Conservation (phyloP, 2,113 vertebrate species). For the Stercorarius parasiticus region DNA sequence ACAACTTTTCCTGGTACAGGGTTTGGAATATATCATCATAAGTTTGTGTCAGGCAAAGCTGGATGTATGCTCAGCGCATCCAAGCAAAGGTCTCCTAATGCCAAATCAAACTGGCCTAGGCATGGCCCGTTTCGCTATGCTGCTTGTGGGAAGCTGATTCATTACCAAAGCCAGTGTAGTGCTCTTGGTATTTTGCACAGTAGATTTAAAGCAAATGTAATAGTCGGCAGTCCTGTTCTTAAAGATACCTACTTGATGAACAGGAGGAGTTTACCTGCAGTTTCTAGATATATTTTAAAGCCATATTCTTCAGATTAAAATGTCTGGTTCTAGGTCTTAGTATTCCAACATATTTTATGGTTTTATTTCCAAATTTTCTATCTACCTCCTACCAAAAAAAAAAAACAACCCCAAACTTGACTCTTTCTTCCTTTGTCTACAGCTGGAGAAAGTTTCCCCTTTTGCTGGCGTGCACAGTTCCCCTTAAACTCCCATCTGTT, state of each 20-base stretch:
- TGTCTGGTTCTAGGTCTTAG: background rate
- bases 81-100: background rate
- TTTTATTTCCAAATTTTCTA: background rate
- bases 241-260: background rate
- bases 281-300: background rate
- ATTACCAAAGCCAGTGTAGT: background rate
- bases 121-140: background rate
- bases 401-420: background rate
- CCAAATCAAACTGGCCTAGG: background rate
- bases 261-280: background rate
- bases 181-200: background rate
- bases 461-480: background rate
- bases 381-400: background rate
- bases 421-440: background rate
- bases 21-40: background rate
- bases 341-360: background rate
- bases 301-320: background rate
- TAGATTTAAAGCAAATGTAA: background rate
- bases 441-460: background rate
- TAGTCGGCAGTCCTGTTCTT: background rate
- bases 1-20: background rate
- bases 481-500: background rate
- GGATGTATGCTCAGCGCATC: background rate
- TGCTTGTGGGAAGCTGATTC: slow-evolving; percentile 4
- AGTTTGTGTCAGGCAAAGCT: background rate